Evolutionary conservation across 2,888 invertebrate species (phyloP).

Genomic region (Drosophila limbata): DNA sequence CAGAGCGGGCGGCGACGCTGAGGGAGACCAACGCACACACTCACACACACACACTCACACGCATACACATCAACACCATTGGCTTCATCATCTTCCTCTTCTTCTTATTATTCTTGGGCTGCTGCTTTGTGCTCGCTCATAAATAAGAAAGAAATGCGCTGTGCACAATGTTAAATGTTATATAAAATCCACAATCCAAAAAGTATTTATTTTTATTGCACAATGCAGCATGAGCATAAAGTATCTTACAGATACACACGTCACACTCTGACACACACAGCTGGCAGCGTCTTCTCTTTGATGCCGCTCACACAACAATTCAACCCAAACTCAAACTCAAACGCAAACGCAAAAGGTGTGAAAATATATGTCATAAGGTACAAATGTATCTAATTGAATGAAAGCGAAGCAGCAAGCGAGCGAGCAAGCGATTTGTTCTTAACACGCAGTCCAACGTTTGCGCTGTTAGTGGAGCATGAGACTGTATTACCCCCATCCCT

Average conservation of each 20-base stretch:
- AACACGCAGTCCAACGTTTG: slow-evolving; percentile 62
- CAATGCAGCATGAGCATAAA: slow-evolving; percentile 62
- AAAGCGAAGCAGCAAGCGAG: slow-evolving; percentile 44
- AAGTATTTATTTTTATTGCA: slow-evolving; percentile 79
- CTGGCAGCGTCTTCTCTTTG: slow-evolving; percentile 18
- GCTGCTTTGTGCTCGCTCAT: slow-evolving; percentile 60
- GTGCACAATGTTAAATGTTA: slow-evolving; percentile 76
- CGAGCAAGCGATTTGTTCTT: slow-evolving; percentile 69
- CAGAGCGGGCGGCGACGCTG: slow-evolving; percentile 21
- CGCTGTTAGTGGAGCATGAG: slow-evolving; percentile 69
- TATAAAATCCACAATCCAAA: slow-evolving; percentile 53
- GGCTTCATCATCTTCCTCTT: slow-evolving; percentile 32
- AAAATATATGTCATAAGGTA: slow-evolving; percentile 81
- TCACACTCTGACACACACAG: slow-evolving; percentile 22
- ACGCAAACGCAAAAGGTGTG: slow-evolving; percentile 71
- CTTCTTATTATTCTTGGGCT: slow-evolving; percentile 22
- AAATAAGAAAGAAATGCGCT: slow-evolving; percentile 69
- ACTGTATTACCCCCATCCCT: slow-evolving; percentile 35
- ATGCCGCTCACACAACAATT: slow-evolving; percentile 34
- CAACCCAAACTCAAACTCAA: slow-evolving; percentile 19
- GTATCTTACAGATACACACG: slow-evolving; percentile 61
- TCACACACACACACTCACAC: slow-evolving; percentile 16
- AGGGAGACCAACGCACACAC: slow-evolving; percentile 51
- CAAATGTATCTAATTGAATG: slow-evolving; percentile 82
- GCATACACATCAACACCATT: slow-evolving; percentile 9